Base-by-base conservation (phyloP, 2,797 vertebrate species). In the Aotus griseimembra region DNA sequence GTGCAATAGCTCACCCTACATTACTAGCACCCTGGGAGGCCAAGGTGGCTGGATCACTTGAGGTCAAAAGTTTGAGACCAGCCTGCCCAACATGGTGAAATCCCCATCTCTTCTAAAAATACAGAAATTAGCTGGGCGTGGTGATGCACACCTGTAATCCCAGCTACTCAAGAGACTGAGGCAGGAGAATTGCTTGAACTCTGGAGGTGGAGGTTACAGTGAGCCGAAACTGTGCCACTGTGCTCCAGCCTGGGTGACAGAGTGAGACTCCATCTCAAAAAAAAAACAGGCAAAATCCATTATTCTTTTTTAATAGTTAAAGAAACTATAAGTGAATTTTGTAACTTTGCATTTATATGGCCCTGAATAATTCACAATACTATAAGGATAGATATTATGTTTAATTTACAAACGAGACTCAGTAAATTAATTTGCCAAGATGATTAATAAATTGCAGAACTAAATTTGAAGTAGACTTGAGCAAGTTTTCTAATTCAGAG, bases 281-380 rank as follows among this genome's bases (percentile, higher is more conserved):
- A 64, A 61, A 64, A 61, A 61, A 61, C 15, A n/a, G 61, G 61
- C 33, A 91, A 77, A 88, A 85, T 93, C n/a, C 13, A 41, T 85
- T 90, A 41, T 67, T 55, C 5, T 93, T 89, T 94, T 88, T 70
- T 92, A 55, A 88, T 77, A 86, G 57, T 82, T 70, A 36, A 96
- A 58, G 9, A 95, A 55, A 86, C 36, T 82, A 72, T 52, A 94
- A 67, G 44, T 77, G 11, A 94, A 94, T 79, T 92, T 95, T 81
- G 36, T 77, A 81, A 77, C 57, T 92, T 94, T 82, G n/a, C 1
- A 50, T 94, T 77, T 86, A 4, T 39, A 22, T 95, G 89, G 17
- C 9, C 24, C 72, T 94, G 76, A 96, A 39, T 80, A 90, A 90
- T 88, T 90, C 44, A 50, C 15, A 92, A 26, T 28, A 77, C 12